phyloP scores from a whole-genome alignment of 37 sponge, comb jelly and placozoan genomes.

The Bolinopsis microptera region DNA sequence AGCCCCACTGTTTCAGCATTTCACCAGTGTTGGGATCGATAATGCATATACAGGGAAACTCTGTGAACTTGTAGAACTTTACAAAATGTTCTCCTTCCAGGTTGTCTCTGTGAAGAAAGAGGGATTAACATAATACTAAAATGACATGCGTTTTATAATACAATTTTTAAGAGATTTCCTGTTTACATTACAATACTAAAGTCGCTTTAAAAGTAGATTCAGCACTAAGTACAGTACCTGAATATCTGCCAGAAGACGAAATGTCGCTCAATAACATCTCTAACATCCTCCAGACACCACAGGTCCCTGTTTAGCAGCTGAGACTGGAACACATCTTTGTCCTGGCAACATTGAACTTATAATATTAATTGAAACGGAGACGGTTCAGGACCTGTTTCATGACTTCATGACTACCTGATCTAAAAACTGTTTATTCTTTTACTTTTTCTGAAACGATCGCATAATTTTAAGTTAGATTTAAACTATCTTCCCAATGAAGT shows the following conservation, averaged over 20 bases:
- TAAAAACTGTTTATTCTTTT: no score
- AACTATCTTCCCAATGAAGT: neutral
- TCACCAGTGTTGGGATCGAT: slow-evolving; percentile 26
- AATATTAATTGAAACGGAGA: no score
- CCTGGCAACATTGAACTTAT: neutral
- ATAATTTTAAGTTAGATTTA: no score
- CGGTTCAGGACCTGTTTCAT: no score
- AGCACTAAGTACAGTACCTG: no score
- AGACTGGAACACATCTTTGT: slow-evolving; percentile 35
- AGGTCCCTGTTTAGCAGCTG: slow-evolving; percentile 57
- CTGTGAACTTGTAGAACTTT: slow-evolving; percentile 40
- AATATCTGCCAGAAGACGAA: slow-evolving; percentile 65
- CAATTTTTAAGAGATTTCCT: no score
- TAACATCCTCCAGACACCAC: slow-evolving; percentile 51
- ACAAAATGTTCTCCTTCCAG: slow-evolving; percentile 51
- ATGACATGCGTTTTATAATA: no score
- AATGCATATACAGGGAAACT: slow-evolving; percentile 30
- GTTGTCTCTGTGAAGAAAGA: slow-evolving; percentile 24
- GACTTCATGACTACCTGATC: no score
- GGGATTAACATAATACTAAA: no score
- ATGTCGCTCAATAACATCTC: slow-evolving; percentile 8
- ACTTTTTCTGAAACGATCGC: no score
- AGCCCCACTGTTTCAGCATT: slow-evolving; percentile 28
- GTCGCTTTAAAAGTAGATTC: no score
- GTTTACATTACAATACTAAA: no score